A percentile compares a stretch with the other conserved stretches of the same genome.
Evolutionary conservation across 2,888 invertebrate species (phyloP).

Genomic region (Heliconius erato): DNA sequence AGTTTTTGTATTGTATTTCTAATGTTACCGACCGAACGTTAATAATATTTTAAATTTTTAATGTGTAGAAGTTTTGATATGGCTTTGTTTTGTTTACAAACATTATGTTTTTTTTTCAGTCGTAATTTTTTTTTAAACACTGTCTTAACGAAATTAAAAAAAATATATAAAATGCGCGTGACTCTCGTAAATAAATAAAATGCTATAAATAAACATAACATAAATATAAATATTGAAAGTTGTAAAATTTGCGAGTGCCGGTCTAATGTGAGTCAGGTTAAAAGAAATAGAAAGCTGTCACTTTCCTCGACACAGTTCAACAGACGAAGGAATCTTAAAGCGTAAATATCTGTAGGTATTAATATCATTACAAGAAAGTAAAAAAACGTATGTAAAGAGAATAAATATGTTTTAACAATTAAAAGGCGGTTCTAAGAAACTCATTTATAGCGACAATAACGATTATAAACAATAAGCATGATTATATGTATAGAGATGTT

Average conservation of each 20-base stretch:
- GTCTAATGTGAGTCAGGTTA: slow-evolving; percentile 28
- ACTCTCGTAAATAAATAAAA: neutral
- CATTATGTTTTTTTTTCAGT: neutral
- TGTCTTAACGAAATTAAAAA: neutral
- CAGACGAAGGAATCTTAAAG: slow-evolving; percentile 26
- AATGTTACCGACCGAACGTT: neutral
- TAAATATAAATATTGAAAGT: no score
- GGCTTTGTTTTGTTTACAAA: neutral
- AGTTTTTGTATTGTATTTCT: neutral
- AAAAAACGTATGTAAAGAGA: no score
- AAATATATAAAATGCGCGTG: neutral
- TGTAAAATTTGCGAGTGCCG: neutral
- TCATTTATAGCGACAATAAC: no score
- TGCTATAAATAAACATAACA: neutral
- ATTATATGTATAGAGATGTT: no score
- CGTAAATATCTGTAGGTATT: neutral
- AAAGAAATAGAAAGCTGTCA: slow-evolving; percentile 38
- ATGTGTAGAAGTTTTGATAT: neutral
- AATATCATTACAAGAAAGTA: slow-evolving; percentile 7
- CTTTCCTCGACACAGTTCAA: slow-evolving; percentile 43
- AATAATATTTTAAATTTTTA: neutral
- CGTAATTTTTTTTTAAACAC: neutral
- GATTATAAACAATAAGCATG: no score
- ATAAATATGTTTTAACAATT: no score
- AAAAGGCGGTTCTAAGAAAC: no score